A percentile compares a stretch with the other conserved stretches of the same genome.
phyloP scores from a whole-genome alignment of 2,797 vertebrate species.

The Gymnopithys bicolor region DNA sequence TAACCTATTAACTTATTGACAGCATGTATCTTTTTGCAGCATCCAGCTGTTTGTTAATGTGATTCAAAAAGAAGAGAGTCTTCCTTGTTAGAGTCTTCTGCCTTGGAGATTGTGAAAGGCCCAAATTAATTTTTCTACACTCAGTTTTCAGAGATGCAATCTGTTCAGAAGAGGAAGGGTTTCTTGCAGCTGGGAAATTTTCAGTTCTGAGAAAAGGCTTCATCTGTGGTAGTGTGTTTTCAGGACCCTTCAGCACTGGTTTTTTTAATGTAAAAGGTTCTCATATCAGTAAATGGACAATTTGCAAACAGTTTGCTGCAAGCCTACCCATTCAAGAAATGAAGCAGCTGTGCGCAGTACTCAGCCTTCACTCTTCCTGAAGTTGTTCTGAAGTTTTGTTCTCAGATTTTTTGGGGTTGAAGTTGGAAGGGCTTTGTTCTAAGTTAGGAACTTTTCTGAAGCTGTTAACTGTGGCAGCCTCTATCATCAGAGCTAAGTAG shows the following conservation, averaged over 20 bases:
- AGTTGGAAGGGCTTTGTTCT: background rate
- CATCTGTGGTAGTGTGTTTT: background rate
- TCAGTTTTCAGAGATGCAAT: background rate
- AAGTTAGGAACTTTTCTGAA: background rate
- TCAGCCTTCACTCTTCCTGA: background rate
- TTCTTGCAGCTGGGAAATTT: background rate
- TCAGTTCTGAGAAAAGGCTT: background rate
- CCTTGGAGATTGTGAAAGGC: background rate
- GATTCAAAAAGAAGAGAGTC: background rate
- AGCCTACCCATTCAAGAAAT: background rate
- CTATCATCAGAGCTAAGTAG: background rate
- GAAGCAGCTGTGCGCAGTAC: background rate
- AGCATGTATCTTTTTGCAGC: background rate
- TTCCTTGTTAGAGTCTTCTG: background rate
- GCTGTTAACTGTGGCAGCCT: background rate
- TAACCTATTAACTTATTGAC: background rate
- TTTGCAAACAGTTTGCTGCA: background rate
- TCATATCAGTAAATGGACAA: background rate
- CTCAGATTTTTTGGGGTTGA: background rate
- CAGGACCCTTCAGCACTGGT: background rate
- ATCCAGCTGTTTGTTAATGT: background rate
- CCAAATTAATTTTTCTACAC: background rate
- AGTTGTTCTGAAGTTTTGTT: background rate
- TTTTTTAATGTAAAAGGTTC: background rate
- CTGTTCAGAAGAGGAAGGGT: background rate